Evolutionary conservation across 1,140 invertebrate species (phyloP), one percentile per base, ranked within the genome.

Genomic region (Magallana gigas): DNA sequence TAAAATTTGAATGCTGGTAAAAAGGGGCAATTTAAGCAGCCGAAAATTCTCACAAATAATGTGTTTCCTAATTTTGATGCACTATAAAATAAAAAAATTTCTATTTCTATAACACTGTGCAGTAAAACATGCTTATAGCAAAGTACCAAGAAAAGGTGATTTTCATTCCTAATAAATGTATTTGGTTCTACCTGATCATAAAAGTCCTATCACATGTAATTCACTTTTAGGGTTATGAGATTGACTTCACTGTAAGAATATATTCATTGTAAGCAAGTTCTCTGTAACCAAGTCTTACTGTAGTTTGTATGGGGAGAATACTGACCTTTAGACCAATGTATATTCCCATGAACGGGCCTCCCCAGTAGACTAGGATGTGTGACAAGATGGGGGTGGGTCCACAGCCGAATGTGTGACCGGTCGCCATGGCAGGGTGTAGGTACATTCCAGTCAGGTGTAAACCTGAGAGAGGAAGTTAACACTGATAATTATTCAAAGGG

Each of bases 371-470:
- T 23, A 97, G 94, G 29, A 98, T 96, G 92, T 98, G 98, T 91
- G 98, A 97, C 71, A 96, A 92, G 80, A 96, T 94, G 0, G 97
- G 96, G 91, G 98, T 97, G 6, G 97, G 97, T 80, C 96, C 95
- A 92, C 98, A 99, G 16, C 97, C 97, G 92, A 97, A 97, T 92
- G 98, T 98, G 58, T 98, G 95, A 1, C 97, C 97, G 0, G 97
- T 97, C 0, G 98, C 98, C 91, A 98, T 94, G 0, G 98, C 97
- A 0, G 98, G 98, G 95, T 98, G 98, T 95, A 98, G 98, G 93
- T 98, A 98, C 58, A 98, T 98, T 18, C 98, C 98, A 18, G 98
- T 98, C 91, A 97, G 97, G 93, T 97, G 96, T 87, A 98, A 97
- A 6, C 97, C 98, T 98, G 95, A 56, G 0, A 0, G 36, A 48